Evolutionary conservation across 2,113 vertebrate genomes (phyloP).

Genomic region (Gadus macrocephalus): DNA sequence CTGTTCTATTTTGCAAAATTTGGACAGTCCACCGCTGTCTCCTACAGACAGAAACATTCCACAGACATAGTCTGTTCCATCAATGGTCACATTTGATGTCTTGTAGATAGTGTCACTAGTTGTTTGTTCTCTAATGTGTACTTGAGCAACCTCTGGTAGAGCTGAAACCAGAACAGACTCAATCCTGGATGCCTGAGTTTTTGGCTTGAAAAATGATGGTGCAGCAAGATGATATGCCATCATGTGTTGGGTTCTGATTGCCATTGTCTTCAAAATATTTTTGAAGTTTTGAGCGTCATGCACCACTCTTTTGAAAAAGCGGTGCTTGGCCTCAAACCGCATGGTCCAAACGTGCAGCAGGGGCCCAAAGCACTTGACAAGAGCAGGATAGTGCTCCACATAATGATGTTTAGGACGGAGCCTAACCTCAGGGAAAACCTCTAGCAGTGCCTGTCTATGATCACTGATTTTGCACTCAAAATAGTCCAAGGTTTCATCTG

Average conservation of each 20-base stretch:
- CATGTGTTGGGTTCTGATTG: constrained; percentile 15
- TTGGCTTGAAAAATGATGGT: too few relatives aligned
- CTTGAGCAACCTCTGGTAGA: neutral
- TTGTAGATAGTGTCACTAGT: too few relatives aligned
- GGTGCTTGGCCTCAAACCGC: constrained; percentile 4
- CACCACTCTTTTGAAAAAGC: constrained; percentile 15
- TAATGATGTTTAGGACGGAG: constrained; percentile 28
- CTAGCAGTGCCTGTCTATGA: constrained; percentile 6
- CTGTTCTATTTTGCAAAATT: constrained; percentile 16
- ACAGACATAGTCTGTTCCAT: constrained; percentile 24
- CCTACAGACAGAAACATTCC: constrained; percentile 32
- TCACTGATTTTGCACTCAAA: constrained; percentile 29
- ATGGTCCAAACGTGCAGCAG: constrained; percentile 26
- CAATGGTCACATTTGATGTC: constrained; percentile 12
- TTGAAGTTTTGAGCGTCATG: constrained; percentile 24
- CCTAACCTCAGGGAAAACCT: constrained; percentile 17
- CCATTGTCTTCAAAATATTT: constrained; percentile 21
- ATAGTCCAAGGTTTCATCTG: neutral
- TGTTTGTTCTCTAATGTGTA: too few relatives aligned
- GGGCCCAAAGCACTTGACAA: constrained; percentile 22
- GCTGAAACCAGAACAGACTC: constrained; percentile 5
- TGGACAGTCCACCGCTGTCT: constrained; percentile 7
- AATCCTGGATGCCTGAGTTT: too few relatives aligned
- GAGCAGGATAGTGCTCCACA: constrained; percentile 16
- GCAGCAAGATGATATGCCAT: constrained; percentile 10